These are phyloP conservation scores for Apis laboriosa DNA, from an alignment of 1,140 invertebrate species.

Conservation along the genomic window DNA sequence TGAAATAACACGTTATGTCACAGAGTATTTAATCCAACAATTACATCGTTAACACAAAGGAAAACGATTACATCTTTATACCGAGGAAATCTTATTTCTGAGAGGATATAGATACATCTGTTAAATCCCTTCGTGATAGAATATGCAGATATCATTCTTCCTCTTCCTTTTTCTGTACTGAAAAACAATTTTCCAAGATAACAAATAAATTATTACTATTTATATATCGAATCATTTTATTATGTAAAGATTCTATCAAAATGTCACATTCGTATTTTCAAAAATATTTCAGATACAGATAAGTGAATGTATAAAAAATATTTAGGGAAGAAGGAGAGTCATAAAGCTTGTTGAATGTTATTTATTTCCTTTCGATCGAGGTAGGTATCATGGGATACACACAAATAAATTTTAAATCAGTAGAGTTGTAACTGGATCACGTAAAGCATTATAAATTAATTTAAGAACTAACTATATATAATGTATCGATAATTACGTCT, in stretches of 20 bases:
- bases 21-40: not conserved
- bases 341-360: slow-evolving; percentile 2
- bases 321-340: not conserved
- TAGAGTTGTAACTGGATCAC: not conserved
- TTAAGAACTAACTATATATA: not conserved
- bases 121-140: not conserved
- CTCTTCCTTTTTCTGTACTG: not conserved
- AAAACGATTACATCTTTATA: not conserved
- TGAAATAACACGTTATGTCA: not conserved
- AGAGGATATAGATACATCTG: not conserved
- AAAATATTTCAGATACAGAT: not conserved
- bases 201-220: not conserved
- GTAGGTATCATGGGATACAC: not conserved
- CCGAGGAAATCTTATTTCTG: not conserved
- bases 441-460: not conserved
- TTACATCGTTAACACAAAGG: not conserved
- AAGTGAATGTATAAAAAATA: no score
- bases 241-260: not conserved
- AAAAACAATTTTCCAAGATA: slow-evolving; percentile 2
- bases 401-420: slow-evolving; percentile 4
- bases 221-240: not conserved
- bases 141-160: not conserved
- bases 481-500: not conserved
- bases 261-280: no score
- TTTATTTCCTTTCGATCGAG: not conserved